phyloP scores from a whole-genome alignment of 1,140 invertebrate genomes.

The Cydia fagiglandana region DNA sequence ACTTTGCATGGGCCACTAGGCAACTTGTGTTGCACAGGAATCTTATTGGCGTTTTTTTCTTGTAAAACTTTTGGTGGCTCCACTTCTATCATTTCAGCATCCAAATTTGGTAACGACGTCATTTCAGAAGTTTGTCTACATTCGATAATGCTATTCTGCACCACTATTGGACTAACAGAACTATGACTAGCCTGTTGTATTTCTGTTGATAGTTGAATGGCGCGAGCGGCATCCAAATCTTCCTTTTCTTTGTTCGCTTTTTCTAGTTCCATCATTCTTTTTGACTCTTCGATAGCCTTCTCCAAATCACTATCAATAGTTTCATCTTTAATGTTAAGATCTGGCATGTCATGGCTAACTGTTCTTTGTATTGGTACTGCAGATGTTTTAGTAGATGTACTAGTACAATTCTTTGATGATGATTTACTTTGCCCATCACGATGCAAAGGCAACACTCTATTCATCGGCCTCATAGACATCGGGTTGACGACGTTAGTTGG shows the following conservation, averaged over 20 bases:
- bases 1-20: constrained; percentile 55
- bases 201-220: constrained; percentile 60
- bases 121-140: constrained; percentile 54
- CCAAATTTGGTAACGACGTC: constrained; percentile 75
- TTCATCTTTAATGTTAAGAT: constrained; percentile 76
- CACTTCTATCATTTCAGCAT: constrained; percentile 60
- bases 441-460: constrained; percentile 87
- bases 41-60: constrained; percentile 72
- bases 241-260: constrained; percentile 70
- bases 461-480: constrained; percentile 84
- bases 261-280: constrained; percentile 76
- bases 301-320: constrained; percentile 76
- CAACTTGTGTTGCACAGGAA: constrained; percentile 49
- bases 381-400: constrained; percentile 50
- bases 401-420: constrained; percentile 54
- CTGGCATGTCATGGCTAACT: constrained; percentile 76
- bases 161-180: constrained; percentile 42
- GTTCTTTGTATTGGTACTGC: constrained; percentile 63
- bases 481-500: constrained; percentile 85
- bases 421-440: constrained; percentile 72
- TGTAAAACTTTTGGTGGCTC: constrained; percentile 62
- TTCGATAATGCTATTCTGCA: constrained; percentile 40
- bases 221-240: constrained; percentile 61
- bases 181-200: constrained; percentile 67
- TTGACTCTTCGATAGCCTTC: constrained; percentile 78